phyloP scores from a whole-genome alignment of 2,888 invertebrate genomes.

The Malacosoma neustria region DNA sequence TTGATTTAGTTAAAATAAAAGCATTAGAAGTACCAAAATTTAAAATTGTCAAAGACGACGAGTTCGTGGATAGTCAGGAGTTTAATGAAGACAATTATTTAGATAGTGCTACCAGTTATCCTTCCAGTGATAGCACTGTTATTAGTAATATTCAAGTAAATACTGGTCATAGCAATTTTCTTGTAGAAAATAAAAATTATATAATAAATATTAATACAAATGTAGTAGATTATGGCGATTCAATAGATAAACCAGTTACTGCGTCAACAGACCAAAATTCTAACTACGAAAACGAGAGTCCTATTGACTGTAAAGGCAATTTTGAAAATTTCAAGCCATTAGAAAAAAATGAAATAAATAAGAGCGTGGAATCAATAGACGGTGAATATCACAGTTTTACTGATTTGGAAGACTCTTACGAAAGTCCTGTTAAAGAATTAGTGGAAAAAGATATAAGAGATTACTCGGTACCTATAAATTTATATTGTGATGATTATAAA shows the following conservation, averaged over 20 bases:
- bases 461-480: slow-evolving; percentile 60
- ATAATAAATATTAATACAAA: neutral
- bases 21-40: slow-evolving; percentile 33
- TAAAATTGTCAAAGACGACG: slow-evolving; percentile 31
- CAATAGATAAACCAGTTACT: neutral
- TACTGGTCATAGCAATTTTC: too few species aligned
- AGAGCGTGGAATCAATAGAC: slow-evolving; percentile 36
- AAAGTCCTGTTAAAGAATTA: slow-evolving; percentile 60
- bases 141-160: slow-evolving; percentile 23
- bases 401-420: slow-evolving; percentile 52
- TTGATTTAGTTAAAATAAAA: slow-evolving; percentile 32
- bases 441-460: slow-evolving; percentile 65
- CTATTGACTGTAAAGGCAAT: slow-evolving; percentile 4
- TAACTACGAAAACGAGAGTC: neutral
- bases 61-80: slow-evolving; percentile 61
- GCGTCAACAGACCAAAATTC: neutral
- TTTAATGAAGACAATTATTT: slow-evolving; percentile 62
- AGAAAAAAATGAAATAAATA: slow-evolving; percentile 9
- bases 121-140: slow-evolving; percentile 43
- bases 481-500: slow-evolving; percentile 54
- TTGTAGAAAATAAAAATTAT: neutral
- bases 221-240: neutral
- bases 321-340: neutral
- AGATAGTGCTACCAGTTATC: slow-evolving; percentile 43
- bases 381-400: slow-evolving; percentile 67